phyloP scores from a whole-genome alignment of 2,113 vertebrate species.

The Accipiter cooperii region DNA sequence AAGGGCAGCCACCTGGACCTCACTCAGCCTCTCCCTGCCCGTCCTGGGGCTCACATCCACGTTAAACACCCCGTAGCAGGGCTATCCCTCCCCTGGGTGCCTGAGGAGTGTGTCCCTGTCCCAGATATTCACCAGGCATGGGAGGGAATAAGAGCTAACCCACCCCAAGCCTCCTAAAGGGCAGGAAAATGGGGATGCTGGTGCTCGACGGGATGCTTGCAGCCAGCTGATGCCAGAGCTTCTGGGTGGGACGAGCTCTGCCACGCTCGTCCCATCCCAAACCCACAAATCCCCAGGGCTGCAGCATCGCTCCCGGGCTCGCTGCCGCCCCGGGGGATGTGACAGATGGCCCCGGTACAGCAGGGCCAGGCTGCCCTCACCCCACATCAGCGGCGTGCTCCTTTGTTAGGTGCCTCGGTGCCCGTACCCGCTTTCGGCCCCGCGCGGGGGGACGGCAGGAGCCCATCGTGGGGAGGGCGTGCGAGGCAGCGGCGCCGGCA shows the following conservation, averaged over 20 bases:
- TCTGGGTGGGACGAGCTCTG: background rate
- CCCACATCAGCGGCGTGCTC: conserved; percentile 3
- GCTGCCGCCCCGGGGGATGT: background rate
- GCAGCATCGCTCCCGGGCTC: background rate
- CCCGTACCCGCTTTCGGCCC: background rate
- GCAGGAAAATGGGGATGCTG: background rate
- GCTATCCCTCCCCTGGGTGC: background rate
- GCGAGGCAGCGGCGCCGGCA: background rate
- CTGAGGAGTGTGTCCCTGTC: accelerated
- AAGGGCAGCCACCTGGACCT: background rate
- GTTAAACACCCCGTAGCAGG: no score
- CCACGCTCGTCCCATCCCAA: background rate
- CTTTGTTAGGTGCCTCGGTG: conserved; percentile 59
- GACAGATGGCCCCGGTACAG: conserved; percentile 69
- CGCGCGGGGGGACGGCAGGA: background rate
- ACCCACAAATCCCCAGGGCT: background rate
- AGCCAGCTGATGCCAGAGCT: background rate
- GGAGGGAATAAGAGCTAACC: background rate
- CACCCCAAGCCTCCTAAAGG: no score
- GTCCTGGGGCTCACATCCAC: accelerated
- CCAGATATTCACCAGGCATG: accelerated
- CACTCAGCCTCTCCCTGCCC: background rate
- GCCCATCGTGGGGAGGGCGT: background rate
- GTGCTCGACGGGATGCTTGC: accelerated
- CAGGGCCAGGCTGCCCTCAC: background rate